Percentiles rank a stretch among this genome's conserved stretches.
These are phyloP conservation scores for Micromys minutus DNA, from an alignment of 2,113 vertebrate genomes.

Conservation along the genomic window DNA sequence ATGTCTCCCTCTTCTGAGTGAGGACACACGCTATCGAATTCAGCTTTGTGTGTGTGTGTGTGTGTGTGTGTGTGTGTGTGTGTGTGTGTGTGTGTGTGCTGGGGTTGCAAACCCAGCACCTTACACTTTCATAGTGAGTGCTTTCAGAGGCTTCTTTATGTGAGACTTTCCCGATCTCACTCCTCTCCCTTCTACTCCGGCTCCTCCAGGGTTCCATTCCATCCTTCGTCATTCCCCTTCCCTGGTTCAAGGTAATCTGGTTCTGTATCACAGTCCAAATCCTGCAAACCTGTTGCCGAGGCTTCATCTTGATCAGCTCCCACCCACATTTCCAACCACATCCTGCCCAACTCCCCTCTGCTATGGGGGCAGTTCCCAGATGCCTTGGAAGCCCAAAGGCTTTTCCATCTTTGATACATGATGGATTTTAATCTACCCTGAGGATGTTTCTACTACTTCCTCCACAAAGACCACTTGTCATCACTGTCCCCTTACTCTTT, in stretches of 20 bases:
- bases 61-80: too few relatives aligned
- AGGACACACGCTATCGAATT: neutral
- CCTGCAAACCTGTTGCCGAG: neutral
- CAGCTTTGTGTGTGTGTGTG: too few relatives aligned
- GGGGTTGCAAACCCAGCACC: neutral
- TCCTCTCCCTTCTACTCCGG: neutral
- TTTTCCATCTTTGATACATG: neutral
- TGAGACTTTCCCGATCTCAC: neutral
- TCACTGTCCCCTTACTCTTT: neutral
- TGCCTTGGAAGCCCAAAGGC: neutral
- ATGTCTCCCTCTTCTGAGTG: neutral
- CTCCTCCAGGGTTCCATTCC: neutral
- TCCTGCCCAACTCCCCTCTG: too few relatives aligned
- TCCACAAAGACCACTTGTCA: neutral
- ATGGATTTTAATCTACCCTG: neutral
- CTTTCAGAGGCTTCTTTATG: neutral
- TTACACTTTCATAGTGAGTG: fast-evolving
- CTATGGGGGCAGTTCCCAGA: neutral
- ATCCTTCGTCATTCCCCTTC: neutral
- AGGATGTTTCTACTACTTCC: neutral
- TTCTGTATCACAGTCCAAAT: neutral
- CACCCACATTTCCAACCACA: neutral
- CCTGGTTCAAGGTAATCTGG: neutral
- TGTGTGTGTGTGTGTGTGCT: too few relatives aligned
- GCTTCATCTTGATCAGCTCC: neutral